These are phyloP conservation scores for Xerus rutilus DNA, from an alignment of 2,797 vertebrate genomes.

Conservation along the genomic window DNA sequence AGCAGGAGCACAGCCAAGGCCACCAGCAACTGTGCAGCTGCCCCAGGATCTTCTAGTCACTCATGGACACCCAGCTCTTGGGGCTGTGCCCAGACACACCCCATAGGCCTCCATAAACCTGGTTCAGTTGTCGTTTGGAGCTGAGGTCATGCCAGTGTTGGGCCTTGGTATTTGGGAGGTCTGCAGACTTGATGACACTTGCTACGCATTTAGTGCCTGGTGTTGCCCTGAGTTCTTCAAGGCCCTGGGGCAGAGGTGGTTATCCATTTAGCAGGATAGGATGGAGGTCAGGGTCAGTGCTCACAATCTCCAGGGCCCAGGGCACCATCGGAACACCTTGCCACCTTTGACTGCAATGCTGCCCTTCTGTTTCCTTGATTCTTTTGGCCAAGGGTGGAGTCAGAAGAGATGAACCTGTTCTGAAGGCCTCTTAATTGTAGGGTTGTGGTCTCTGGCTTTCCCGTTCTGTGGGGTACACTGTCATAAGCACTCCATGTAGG, in stretches of 20 bases:
- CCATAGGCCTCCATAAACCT: not conserved
- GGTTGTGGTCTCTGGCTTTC: not conserved
- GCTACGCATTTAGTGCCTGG: not conserved
- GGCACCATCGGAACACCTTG: accelerated
- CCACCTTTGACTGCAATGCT: accelerated
- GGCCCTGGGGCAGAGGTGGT: not conserved
- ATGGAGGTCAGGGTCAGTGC: not conserved
- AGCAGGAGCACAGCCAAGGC: too few species aligned
- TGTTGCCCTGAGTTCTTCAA: not conserved
- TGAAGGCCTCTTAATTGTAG: not conserved
- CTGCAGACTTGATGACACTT: not conserved
- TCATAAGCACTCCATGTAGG: not conserved
- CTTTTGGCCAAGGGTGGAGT: not conserved
- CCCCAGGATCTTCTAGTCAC: not conserved
- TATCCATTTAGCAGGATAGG: not conserved
- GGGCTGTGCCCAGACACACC: not conserved
- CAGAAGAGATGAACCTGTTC: not conserved
- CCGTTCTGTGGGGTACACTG: accelerated
- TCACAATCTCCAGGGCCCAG: not conserved
- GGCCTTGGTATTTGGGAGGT: not conserved
- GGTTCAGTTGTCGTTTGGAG: accelerated
- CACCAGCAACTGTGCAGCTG: not conserved
- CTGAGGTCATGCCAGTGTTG: not conserved
- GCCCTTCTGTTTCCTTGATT: not conserved
- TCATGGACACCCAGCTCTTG: not conserved